These are phyloP conservation scores for Nomada hirtipes DNA, from an alignment of 2,888 invertebrate species.

Conservation along the genomic window DNA sequence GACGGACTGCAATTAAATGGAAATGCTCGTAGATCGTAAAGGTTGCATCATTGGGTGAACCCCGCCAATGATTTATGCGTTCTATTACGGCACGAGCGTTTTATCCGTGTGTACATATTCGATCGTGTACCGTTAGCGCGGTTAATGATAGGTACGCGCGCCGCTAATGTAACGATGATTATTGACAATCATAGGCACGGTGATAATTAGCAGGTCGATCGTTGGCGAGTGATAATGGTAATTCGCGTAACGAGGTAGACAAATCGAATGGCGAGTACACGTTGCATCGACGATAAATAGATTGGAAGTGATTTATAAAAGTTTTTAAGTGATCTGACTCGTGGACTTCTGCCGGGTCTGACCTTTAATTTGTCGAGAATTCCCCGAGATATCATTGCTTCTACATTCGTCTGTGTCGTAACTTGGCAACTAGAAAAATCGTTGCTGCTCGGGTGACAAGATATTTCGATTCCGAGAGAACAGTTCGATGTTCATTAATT, in stretches of 20 bases:
- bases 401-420: constrained; percentile 1
- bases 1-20: constrained; percentile 43
- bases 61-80: constrained; percentile 53
- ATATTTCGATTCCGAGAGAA: neutral
- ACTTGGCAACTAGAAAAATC: neutral
- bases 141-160: neutral
- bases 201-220: constrained; percentile 43
- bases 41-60: constrained; percentile 35
- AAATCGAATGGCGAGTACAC: constrained; percentile 20
- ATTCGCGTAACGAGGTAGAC: constrained; percentile 33
- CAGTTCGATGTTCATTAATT: constrained; percentile 2
- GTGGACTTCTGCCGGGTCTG: neutral
- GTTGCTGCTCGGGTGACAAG: neutral
- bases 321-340: constrained; percentile 24
- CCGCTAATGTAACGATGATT: constrained; percentile 38
- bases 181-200: constrained; percentile 43
- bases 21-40: constrained; percentile 51
- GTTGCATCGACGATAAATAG: constrained; percentile 29
- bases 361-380: neutral
- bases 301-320: constrained; percentile 47
- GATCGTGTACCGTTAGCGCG: constrained; percentile 3
- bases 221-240: constrained; percentile 24
- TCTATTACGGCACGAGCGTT: constrained; percentile 23
- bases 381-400: neutral
- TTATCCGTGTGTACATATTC: constrained; percentile 8